Evolutionary conservation across 2,888 invertebrate species (phyloP), one percentile per base, ranked within the genome.

Genomic region (Osedax fenrisi): DNA sequence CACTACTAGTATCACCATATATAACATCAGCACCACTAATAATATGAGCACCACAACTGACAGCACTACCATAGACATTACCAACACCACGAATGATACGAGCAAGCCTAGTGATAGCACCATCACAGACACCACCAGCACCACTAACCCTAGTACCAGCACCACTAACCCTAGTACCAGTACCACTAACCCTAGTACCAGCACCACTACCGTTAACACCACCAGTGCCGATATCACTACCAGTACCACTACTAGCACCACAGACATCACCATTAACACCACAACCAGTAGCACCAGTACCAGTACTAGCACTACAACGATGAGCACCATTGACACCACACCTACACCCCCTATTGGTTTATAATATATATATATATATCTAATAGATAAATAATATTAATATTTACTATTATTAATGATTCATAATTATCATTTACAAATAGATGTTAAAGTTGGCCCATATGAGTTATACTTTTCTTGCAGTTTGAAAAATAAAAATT

Each of bases 31-130:
- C 64, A 67, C 64, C 41, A 67, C 17, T 72, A 67, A 3, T 74
- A 75, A 22, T 74, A 74, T 26, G 21, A 74, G 17, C 74, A 74
- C 74, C 27, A 74, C 74, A 75, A 74, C 74, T 27, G 74, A 22
- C 74, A 74, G 13, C 26, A 74, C 74, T 74, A 74, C 26, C 26
- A 74, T 17, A 75, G 74, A 23, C 74, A 74, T 5, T 74, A 23
- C 27, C 70, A 75, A 23, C 2, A 74, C 26, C 26, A 74, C 74
- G 25, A 75, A 22, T 27, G 27, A 22, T 74, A 75, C 74, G 21
- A 75, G 24, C 27, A 75, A 22, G 21, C 74, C 74, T 74, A 74
- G 24, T 27, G 17, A 5, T 41, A 41, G 5, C 41, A 10, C 41
- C 17, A 41, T 17, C 41, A 41, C 41, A 10, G 17, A 5, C 41